phyloP scores from a whole-genome alignment of 2,888 invertebrate species.

The Cataglyphis livida region DNA sequence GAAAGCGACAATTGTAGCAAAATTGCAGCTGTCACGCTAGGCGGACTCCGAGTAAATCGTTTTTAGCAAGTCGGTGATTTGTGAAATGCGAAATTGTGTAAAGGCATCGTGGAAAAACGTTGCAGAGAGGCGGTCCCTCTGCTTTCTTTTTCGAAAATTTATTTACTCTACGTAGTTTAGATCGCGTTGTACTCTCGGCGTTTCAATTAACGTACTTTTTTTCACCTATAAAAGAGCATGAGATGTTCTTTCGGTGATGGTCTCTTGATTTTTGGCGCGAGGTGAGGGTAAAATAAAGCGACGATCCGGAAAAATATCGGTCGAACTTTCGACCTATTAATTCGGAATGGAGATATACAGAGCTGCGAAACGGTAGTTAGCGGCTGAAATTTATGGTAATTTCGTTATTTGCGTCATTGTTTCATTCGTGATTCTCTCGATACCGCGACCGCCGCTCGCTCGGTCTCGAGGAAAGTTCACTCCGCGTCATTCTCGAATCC shows the following conservation, averaged over 20 bases:
- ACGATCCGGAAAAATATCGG: conserved; percentile 14
- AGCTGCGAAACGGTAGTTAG: conserved; percentile 18
- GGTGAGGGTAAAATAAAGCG: background rate
- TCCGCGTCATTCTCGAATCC: conserved; percentile 40
- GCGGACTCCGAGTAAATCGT: background rate
- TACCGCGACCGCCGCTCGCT: conserved; percentile 10
- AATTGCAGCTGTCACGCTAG: background rate
- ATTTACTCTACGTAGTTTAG: background rate
- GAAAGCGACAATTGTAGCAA: conserved; percentile 25
- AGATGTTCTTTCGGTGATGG: background rate
- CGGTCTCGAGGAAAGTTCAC: conserved; percentile 12
- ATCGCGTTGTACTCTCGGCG: background rate
- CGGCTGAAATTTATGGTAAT: conserved; percentile 42
- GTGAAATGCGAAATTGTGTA: conserved; percentile 17
- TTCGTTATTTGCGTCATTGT: conserved; percentile 37
- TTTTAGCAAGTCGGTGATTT: background rate
- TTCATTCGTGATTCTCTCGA: conserved; percentile 29
- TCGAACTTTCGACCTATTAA: conserved; percentile 32
- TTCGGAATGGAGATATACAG: background rate
- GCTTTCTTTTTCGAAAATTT: background rate
- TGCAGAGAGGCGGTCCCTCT: background rate
- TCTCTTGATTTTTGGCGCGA: background rate
- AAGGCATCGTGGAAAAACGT: background rate
- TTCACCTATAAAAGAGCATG: background rate
- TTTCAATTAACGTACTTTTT: background rate